Evolutionary conservation across 2,113 vertebrate species (phyloP), one percentile per base, ranked within the genome.

Genomic region (Burhinus oedicnemus): DNA sequence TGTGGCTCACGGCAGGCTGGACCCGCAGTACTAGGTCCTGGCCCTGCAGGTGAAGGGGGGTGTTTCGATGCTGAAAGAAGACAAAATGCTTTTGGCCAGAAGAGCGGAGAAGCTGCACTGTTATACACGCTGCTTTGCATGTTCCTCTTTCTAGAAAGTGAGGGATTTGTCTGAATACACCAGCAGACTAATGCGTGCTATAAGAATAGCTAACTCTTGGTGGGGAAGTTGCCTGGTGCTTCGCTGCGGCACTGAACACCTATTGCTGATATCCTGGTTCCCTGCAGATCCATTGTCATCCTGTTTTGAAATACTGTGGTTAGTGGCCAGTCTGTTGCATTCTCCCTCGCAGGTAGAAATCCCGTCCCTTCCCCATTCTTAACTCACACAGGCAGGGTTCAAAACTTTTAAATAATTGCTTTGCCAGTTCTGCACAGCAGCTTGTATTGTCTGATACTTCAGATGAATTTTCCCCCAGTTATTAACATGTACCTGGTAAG

Each of bases 401-500:
- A 45, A 15, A 89, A 86, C 78, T 87, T 91, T 9, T 15, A 34
- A 82, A 60, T 76, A 82, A 60, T 76, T 51, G 54, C 29, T 79
- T 91, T 91, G 87, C 58, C 85, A 62, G 62, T 49, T 77, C 85
- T 52, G 62, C 29, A 8, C 19, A 6, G 49, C 66, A 83, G 68
- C 38, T 77, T 77, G n/a, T 62, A 34, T 84, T 83, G 70, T 89
- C 75, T 66, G 62, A 69, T 57, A 34, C 27, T 52, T 86, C 2
- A 4, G 52, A 88, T 94, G 42, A 83, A 69, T 91, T 93, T 94
- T 79, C 78, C 87, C 36, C 58, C 66, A 83, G 75, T 90, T 85
- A 77, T 40, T 72, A 74, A 44, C 40, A 8, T 10, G 70, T 76
- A 88, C 70, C 88, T 97, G 95, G 58, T 92, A 96, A 94, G 71